These are phyloP conservation scores for Cinclus mexicanus DNA, from an alignment of 2,113 vertebrate genomes.

Conservation along the genomic window DNA sequence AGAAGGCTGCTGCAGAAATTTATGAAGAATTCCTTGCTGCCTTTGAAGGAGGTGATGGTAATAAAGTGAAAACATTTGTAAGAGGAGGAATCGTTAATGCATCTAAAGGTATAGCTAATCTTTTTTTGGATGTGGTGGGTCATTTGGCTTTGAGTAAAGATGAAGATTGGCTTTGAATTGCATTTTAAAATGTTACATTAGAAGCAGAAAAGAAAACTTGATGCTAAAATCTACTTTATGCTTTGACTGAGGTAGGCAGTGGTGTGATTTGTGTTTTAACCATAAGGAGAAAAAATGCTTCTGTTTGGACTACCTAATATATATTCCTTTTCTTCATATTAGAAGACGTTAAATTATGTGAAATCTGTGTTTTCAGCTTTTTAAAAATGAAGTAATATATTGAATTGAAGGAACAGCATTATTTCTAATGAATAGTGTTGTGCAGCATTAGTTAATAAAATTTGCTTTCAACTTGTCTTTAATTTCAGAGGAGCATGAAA, in stretches of 20 bases:
- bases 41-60: constrained; percentile 94
- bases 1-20: constrained; percentile 96
- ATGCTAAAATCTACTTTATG: background rate
- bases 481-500: constrained; percentile 87
- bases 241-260: background rate
- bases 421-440: background rate
- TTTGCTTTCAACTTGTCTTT: constrained; percentile 6
- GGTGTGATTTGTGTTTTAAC: background rate
- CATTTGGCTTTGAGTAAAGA: background rate
- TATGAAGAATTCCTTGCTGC: constrained; percentile 99
- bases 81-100: constrained; percentile 97
- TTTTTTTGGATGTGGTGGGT: background rate
- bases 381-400: background rate
- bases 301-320: background rate
- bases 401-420: background rate
- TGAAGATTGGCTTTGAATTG: background rate
- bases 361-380: background rate
- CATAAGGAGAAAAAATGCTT: background rate
- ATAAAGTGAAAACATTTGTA: constrained; percentile 97
- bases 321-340: background rate
- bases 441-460: background rate
- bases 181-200: background rate
- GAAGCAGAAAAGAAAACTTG: background rate
- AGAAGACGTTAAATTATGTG: background rate
- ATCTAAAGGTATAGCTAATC: constrained; percentile 84